A percentile compares a stretch with the other conserved stretches of the same genome.
Evolutionary conservation across 2,113 vertebrate genomes (phyloP).

Genomic region (Pseudois nayaur): DNA sequence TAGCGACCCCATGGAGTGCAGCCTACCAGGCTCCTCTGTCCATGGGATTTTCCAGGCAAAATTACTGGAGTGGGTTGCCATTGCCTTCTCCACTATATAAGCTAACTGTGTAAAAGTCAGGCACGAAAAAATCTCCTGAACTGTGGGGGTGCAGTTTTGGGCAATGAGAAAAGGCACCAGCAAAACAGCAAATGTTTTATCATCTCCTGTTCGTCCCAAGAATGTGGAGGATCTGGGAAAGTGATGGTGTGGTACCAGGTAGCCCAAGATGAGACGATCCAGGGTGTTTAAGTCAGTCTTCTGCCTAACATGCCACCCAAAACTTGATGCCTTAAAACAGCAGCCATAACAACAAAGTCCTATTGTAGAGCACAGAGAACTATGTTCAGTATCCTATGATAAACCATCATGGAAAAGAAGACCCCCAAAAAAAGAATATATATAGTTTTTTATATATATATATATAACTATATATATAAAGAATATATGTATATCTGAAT

Average conservation of each 20-base stretch:
- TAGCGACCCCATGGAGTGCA: too few species aligned
- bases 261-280: background rate
- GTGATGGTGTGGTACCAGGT: background rate
- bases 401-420: background rate
- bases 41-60: too few species aligned
- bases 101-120: background rate
- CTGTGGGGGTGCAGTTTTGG: background rate
- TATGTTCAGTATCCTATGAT: background rate
- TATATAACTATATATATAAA: background rate
- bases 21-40: too few species aligned
- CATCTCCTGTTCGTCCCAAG: background rate
- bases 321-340: background rate
- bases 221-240: background rate
- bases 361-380: too few species aligned
- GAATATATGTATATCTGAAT: background rate
- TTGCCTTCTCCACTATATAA: background rate
- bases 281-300: background rate
- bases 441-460: background rate
- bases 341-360: background rate
- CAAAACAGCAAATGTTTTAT: background rate
- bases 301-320: background rate
- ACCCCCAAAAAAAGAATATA: background rate
- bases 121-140: background rate
- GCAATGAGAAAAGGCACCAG: background rate
- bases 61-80: too few species aligned